Percentiles rank a stretch among this genome's conserved stretches.
Conservation (phyloP, 2,113 vertebrate genomes). For the Phrynocephalus versicolor region DNA sequence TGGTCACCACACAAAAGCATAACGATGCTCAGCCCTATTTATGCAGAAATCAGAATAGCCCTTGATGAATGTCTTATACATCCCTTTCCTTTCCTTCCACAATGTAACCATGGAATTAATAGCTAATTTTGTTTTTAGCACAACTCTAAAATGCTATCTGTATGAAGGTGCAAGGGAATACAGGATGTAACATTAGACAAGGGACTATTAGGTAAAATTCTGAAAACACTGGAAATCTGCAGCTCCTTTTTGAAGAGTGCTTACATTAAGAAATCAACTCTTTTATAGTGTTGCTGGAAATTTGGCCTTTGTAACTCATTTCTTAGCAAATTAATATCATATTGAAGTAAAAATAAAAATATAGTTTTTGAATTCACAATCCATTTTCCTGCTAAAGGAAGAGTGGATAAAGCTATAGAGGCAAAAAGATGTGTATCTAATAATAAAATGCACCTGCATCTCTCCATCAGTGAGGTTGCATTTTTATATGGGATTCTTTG, state of each 20-base stretch:
- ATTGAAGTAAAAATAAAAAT: background rate
- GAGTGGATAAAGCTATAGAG: background rate
- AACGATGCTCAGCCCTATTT: background rate
- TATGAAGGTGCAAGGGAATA: background rate
- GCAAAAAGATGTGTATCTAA: background rate
- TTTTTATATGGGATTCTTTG: background rate
- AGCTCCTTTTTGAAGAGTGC: background rate
- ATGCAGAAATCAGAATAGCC: background rate
- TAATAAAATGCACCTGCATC: background rate
- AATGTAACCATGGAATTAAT: background rate
- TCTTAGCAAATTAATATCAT: background rate
- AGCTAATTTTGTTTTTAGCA: background rate
- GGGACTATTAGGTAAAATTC: background rate
- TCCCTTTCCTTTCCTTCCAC: background rate
- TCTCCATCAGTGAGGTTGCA: background rate
- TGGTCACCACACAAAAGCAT: background rate
- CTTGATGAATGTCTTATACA: background rate
- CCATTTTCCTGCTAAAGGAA: background rate
- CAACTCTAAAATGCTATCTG: background rate
- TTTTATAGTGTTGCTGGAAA: background rate
- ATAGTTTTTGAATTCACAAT: background rate
- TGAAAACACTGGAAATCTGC: background rate
- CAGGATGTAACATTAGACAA: background rate
- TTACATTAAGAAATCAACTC: background rate
- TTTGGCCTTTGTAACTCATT: background rate